These are phyloP conservation scores for Andrena haemorrhoa DNA, from an alignment of 2,888 invertebrate genomes.

Conservation along the genomic window DNA sequence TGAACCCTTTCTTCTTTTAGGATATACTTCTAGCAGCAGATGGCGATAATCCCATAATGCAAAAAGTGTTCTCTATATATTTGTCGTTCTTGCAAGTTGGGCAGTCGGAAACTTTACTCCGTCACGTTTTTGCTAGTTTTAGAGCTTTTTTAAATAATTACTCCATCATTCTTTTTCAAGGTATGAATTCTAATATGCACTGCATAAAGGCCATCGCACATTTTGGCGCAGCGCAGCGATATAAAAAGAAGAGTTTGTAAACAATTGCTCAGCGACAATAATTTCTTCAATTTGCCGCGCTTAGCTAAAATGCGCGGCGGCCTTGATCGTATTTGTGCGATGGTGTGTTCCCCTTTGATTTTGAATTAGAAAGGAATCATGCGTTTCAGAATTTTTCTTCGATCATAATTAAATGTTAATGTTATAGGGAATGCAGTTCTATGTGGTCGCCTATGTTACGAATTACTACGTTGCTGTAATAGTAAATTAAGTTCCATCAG, in stretches of 20 bases:
- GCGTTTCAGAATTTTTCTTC: not conserved
- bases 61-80: constrained; percentile 93
- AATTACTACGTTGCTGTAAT: constrained; percentile 93
- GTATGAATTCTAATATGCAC: constrained; percentile 85
- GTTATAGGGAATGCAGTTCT: constrained; percentile 90
- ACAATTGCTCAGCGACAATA: no score
- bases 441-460: constrained; percentile 93
- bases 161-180: constrained; percentile 93
- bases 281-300: no score
- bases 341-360: no score
- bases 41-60: constrained; percentile 91
- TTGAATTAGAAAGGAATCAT: not conserved
- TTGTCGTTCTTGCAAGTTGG: constrained; percentile 94
- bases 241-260: no score
- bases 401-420: constrained; percentile 9
- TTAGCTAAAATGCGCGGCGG: no score
- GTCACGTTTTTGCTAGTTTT: constrained; percentile 96
- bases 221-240: no score
- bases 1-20: constrained; percentile 57
- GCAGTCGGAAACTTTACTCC: constrained; percentile 95
- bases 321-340: not conserved
- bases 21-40: constrained; percentile 86
- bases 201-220: not conserved
- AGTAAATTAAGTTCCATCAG: constrained; percentile 93
- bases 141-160: constrained; percentile 97